Conservation (phyloP, 2,113 vertebrate species). For the Sisor rabdophorus region DNA sequence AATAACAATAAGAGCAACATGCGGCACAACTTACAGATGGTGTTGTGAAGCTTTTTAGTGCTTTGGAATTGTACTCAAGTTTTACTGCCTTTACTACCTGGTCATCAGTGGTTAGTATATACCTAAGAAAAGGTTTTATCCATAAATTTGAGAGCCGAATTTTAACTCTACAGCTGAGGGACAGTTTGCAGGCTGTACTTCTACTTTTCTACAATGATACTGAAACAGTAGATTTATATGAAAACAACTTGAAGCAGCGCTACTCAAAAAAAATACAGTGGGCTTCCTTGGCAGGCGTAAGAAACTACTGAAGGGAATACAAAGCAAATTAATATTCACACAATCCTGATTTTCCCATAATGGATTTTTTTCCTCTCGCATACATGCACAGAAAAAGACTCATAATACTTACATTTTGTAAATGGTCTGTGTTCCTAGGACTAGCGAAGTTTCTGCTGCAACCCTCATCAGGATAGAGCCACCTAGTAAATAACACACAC, state of each 20-base stretch:
- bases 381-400: neutral
- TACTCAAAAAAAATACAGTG: neutral
- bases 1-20: neutral
- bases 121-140: neutral
- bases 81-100: neutral
- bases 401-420: neutral
- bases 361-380: neutral
- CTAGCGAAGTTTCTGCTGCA: no score
- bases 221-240: neutral
- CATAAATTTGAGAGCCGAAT: neutral
- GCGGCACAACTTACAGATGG: neutral
- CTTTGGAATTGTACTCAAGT: neutral
- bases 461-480: neutral
- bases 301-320: neutral
- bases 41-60: constrained; percentile 1
- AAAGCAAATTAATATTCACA: neutral
- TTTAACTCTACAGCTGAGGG: neutral
- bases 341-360: neutral
- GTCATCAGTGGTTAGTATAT: neutral
- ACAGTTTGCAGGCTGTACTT: neutral
- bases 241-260: neutral
- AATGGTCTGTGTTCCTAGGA: neutral
- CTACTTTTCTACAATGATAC: neutral
- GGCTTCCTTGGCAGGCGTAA: neutral
- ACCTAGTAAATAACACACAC: neutral